phyloP scores from a whole-genome alignment of 2,113 vertebrate genomes.

The Upupa epops region DNA sequence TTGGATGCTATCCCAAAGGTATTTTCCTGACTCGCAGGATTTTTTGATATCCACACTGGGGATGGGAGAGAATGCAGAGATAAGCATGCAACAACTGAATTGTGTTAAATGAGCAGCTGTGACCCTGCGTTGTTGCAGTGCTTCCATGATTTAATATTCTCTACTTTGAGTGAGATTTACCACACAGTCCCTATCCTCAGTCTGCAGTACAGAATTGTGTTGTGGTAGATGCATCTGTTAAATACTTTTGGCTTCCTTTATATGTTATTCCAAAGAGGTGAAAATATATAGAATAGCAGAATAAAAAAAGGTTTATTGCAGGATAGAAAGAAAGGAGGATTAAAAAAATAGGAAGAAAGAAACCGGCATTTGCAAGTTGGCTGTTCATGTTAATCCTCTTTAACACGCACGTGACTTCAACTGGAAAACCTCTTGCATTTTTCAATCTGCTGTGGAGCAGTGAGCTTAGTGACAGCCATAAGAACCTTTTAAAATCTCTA shows the following conservation, averaged over 20 bases:
- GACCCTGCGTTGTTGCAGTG: not conserved
- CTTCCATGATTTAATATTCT: not conserved
- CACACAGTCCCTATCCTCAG: not conserved
- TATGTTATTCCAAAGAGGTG: not conserved
- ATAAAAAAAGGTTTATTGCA: not conserved
- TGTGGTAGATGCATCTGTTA: not conserved
- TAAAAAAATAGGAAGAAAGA: not conserved
- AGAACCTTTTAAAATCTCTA: conserved; percentile 20
- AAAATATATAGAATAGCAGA: not conserved
- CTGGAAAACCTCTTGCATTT: conserved; percentile 32
- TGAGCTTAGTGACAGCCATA: not conserved
- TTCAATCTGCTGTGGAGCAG: conserved; percentile 16
- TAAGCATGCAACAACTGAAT: not conserved
- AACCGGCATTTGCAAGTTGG: not conserved
- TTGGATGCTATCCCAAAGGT: not conserved
- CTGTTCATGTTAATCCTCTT: conserved; percentile 52
- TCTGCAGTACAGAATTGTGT: not conserved
- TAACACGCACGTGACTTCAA: conserved; percentile 28
- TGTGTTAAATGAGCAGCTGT: not conserved
- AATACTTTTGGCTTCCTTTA: not conserved
- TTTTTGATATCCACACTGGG: not conserved
- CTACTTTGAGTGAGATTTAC: not conserved
- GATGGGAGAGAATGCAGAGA: not conserved
- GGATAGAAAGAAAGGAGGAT: not conserved
- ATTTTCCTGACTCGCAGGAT: not conserved